Evolutionary conservation across 2,888 invertebrate genomes (phyloP).

Genomic region (Blastobasis lacticolella): DNA sequence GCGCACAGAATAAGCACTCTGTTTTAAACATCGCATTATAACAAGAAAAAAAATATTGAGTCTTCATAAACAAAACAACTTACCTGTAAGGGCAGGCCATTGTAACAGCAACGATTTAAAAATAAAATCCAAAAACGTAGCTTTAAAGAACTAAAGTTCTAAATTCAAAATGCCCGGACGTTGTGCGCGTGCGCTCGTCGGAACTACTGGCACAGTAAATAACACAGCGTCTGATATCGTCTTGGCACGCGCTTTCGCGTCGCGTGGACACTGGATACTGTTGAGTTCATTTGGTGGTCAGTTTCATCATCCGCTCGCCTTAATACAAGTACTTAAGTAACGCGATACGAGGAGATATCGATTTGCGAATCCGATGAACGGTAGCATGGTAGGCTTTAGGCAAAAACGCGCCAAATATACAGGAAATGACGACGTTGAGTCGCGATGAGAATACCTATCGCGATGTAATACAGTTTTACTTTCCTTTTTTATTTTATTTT

Average conservation of each 20-base stretch:
- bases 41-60: not conserved
- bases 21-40: too few relatives aligned
- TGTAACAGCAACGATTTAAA: constrained; percentile 14
- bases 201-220: too few relatives aligned
- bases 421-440: too few relatives aligned
- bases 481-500: too few relatives aligned
- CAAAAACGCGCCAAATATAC: too few relatives aligned
- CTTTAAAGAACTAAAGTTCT: constrained; percentile 13
- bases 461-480: too few relatives aligned
- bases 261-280: constrained; percentile 35
- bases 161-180: constrained; percentile 9
- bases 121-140: too few relatives aligned
- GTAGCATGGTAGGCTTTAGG: too few relatives aligned
- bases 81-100: constrained; percentile 68
- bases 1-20: not conserved
- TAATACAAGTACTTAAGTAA: constrained; percentile 25
- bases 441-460: too few relatives aligned
- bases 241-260: constrained; percentile 28
- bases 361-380: constrained; percentile 1
- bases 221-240: not conserved
- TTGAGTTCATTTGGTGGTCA: constrained; percentile 9
- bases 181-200: constrained; percentile 12
- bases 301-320: constrained; percentile 38
- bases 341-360: constrained; percentile 25
- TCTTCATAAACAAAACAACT: constrained; percentile 15